Percentiles rank a stretch among this genome's conserved stretches.
Conservation (phyloP, 1,140 invertebrate genomes). For the Caenorhabditis remanei region DNA sequence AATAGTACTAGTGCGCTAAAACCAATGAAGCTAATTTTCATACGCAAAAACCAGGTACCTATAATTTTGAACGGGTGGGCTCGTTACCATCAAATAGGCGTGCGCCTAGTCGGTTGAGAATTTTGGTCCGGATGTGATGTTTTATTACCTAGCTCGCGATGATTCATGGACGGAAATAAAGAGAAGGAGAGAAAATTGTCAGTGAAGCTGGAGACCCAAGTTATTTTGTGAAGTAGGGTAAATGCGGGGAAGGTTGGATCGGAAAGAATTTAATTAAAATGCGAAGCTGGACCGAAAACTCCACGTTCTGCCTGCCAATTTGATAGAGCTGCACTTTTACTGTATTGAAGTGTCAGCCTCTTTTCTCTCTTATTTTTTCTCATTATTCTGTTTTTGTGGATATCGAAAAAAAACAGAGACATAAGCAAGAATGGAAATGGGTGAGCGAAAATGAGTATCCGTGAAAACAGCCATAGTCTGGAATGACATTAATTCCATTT, state of each 20-base stretch:
- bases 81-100: not conserved
- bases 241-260: not conserved
- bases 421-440: not conserved
- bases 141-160: conserved; percentile 22
- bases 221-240: conserved; percentile 24
- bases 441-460: not conserved
- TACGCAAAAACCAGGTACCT: not conserved
- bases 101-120: too few species aligned
- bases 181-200: not conserved
- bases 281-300: conserved; percentile 1
- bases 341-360: not conserved
- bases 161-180: conserved; percentile 26
- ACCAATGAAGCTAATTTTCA: too few species aligned
- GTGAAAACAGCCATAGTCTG: conserved; percentile 22
- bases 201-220: not conserved
- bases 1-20: too few species aligned
- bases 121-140: conserved; percentile 16
- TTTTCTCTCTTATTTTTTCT: not conserved
- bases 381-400: not conserved
- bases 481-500: conserved; percentile 51
- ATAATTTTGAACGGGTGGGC: not conserved
- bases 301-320: not conserved
- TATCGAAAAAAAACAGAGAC: not conserved
- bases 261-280: conserved; percentile 50
- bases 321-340: conserved; percentile 30